A percentile compares a stretch with the other conserved stretches of the same genome.
These are phyloP conservation scores for Semaprochilodus insignis DNA, from an alignment of 2,797 vertebrate genomes.

Conservation along the genomic window DNA sequence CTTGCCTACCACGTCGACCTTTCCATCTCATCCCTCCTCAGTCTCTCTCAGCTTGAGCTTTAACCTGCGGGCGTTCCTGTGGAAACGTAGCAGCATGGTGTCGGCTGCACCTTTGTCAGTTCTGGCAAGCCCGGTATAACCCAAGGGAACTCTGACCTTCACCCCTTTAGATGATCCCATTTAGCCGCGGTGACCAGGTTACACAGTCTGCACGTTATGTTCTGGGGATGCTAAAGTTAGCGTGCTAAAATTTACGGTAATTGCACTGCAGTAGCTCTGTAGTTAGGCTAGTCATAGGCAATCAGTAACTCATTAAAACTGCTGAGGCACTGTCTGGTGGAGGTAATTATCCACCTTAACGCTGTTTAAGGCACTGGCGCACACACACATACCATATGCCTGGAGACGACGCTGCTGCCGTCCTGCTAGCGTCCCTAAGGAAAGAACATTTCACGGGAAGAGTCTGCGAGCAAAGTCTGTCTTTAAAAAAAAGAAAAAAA, in stretches of 20 bases:
- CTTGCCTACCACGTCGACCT: conserved; percentile 17
- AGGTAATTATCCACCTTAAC: conserved; percentile 3
- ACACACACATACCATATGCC: neutral
- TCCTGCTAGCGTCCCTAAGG: neutral
- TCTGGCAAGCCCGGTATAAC: neutral
- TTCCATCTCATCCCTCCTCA: neutral
- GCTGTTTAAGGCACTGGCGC: neutral
- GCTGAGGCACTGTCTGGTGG: neutral
- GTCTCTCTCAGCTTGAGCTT: neutral
- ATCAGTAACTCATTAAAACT: conserved; percentile 33
- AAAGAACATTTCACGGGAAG: conserved; percentile 10
- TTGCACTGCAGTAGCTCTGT: neutral
- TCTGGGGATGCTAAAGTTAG: conserved; percentile 19
- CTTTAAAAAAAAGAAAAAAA: too few relatives aligned
- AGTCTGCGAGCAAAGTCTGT: neutral
- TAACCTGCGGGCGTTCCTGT: neutral
- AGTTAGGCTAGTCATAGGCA: neutral
- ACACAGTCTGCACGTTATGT: neutral
- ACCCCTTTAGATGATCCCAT: neutral
- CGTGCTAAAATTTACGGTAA: neutral
- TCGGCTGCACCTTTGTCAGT: neutral
- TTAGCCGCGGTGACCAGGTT: neutral
- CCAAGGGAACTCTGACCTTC: neutral
- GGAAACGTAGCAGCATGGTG: neutral
- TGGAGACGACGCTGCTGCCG: neutral